Evolutionary conservation across 2,888 invertebrate genomes (phyloP), one percentile per base, ranked within the genome.

Genomic region (Euplexia lucipara): DNA sequence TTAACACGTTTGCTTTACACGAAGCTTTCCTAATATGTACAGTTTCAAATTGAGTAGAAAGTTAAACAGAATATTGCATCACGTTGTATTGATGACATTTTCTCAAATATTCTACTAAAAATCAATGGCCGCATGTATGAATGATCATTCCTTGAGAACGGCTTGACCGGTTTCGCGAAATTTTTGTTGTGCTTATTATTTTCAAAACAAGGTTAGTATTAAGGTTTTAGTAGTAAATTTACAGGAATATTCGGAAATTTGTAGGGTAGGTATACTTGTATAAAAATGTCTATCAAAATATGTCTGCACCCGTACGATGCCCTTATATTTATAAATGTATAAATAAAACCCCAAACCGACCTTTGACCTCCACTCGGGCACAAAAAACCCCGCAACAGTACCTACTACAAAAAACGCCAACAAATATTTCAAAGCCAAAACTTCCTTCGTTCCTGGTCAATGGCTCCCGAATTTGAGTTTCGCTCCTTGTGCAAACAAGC

Each of bases 401-500:
- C 7, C 10, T 26, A 48, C 34, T 30, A 69, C 39, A 69, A 41
- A n/a, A 58, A 60, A 30, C 52, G 34, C 51, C 51, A 59, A 39
- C 39, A 51, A 70, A 70, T 63, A 56, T 62, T 64, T 58, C 62
- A 72, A 66, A 77, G 56, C 37, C 3, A n/a, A 53, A 42, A 51
- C 34, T 53, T 44, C 22, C 26, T 30, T 49, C 64, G 30, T 66
- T 67, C 45, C n/a, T 54, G 63, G 58, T 75, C 79, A 67, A 81
- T 70, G 69, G 70, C 42, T 68, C 35, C 26, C 26, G 32, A 66
- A 64, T 63, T 53, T 34, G 44, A 64, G 54, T 52, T 47, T 39
- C 48, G 37, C 34, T 64, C n/a, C 57, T 64, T 64, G 47, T 63
- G 39, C 70, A 66, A 72, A 70, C 51, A 77, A 77, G 68, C 60